phyloP scores from a whole-genome alignment of 2,888 invertebrate genomes.

The Chrysolina oricalcia region DNA sequence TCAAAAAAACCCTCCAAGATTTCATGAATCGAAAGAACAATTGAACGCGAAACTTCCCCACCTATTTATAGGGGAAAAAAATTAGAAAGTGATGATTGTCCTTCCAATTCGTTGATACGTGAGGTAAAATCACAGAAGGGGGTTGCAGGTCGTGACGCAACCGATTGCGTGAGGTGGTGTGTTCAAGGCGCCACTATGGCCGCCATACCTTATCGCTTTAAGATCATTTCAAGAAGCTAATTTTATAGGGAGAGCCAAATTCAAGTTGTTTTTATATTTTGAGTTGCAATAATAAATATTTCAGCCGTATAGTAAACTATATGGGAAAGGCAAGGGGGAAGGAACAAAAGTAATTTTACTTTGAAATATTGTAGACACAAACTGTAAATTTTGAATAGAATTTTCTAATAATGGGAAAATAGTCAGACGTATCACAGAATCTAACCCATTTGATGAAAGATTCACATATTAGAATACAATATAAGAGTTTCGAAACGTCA shows the following conservation, averaged over 20 bases:
- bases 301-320: too few relatives aligned
- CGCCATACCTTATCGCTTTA: conserved; percentile 65
- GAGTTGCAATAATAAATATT: not conserved
- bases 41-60: conserved; percentile 10
- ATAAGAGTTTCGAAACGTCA: too few relatives aligned
- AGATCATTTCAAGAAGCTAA: conserved; percentile 67
- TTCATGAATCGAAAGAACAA: conserved; percentile 17
- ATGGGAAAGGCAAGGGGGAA: too few relatives aligned
- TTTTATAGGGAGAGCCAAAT: conserved; percentile 63
- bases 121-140: conserved; percentile 51
- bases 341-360: too few relatives aligned
- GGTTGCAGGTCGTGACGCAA: conserved; percentile 67
- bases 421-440: too few relatives aligned
- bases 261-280: conserved; percentile 41
- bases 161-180: conserved; percentile 66
- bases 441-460: too few relatives aligned
- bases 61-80: conserved; percentile 22
- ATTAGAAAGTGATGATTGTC: conserved; percentile 34
- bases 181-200: conserved; percentile 66
- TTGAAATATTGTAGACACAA: too few relatives aligned
- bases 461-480: too few relatives aligned
- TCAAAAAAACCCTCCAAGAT: too few relatives aligned
- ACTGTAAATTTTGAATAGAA: too few relatives aligned
- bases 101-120: conserved; percentile 38
- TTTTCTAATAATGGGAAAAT: too few relatives aligned